Evolutionary conservation across 2,888 invertebrate genomes (phyloP).

Genomic region (Amiota mariae): DNA sequence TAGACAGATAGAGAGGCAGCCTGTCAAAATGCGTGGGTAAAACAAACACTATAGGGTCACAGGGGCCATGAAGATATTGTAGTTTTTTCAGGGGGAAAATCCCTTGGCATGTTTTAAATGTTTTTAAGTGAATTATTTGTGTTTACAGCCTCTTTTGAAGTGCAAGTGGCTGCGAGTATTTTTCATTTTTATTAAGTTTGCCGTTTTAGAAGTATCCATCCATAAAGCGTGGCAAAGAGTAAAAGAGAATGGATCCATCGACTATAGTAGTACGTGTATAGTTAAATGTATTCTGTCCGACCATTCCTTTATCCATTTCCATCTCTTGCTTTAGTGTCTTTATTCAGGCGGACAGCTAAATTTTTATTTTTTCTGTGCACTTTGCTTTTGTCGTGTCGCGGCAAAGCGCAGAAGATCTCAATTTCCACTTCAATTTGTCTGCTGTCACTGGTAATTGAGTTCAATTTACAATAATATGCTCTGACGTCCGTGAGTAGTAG

Average conservation of each 20-base stretch:
- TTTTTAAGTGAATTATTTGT: slow-evolving; percentile 63
- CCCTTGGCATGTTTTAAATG: slow-evolving; percentile 48
- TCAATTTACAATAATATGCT: slow-evolving; percentile 70
- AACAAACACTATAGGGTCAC: neutral
- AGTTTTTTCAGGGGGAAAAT: neutral
- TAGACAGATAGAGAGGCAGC: neutral
- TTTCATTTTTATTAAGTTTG: slow-evolving; percentile 58
- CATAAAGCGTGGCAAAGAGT: neutral
- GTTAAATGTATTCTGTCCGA: neutral
- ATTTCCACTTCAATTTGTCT: slow-evolving; percentile 73
- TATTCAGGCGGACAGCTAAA: neutral
- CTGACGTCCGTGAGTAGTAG: slow-evolving; percentile 57
- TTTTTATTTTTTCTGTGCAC: slow-evolving; percentile 10
- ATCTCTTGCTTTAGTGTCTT: neutral
- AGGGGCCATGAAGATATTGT: neutral
- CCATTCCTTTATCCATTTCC: neutral
- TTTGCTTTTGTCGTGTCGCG: slow-evolving; percentile 28
- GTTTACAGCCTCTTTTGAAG: slow-evolving; percentile 32
- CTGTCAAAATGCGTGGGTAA: neutral
- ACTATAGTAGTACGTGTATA: too few species aligned
- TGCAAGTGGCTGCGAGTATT: slow-evolving; percentile 37
- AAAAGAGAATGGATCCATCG: neutral
- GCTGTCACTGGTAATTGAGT: slow-evolving; percentile 72
- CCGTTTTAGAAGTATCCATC: slow-evolving; percentile 23
- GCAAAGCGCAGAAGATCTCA: slow-evolving; percentile 63